phyloP scores from a whole-genome alignment of 1,140 invertebrate genomes.

The Drosophila kanapiae region DNA sequence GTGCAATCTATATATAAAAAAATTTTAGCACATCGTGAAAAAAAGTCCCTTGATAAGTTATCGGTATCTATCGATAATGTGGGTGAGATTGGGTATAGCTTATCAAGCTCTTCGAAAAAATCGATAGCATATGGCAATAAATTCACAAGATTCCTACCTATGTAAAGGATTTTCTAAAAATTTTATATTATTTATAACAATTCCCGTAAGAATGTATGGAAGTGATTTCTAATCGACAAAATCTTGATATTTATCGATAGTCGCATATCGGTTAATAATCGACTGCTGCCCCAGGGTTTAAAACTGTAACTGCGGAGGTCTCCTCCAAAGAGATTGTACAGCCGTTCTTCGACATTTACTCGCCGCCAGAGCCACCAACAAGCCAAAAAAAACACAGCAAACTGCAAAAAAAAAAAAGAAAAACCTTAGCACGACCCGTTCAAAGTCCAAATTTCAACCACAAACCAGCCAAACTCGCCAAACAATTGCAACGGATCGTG shows the following conservation, averaged over 20 bases:
- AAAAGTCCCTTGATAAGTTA: neutral
- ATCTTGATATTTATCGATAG: slow-evolving; percentile 7
- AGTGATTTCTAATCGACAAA: neutral
- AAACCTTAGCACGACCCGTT: slow-evolving; percentile 38
- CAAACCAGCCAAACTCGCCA: slow-evolving; percentile 79
- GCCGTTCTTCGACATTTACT: slow-evolving; percentile 68
- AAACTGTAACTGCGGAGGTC: slow-evolving; percentile 55
- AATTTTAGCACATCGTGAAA: neutral
- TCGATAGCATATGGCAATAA: neutral
- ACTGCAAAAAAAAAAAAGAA: slow-evolving; percentile 21
- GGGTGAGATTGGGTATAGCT: neutral
- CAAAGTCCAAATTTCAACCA: slow-evolving; percentile 79
- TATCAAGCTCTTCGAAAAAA: no score
- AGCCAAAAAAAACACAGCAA: slow-evolving; percentile 3
- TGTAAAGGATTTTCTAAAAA: neutral
- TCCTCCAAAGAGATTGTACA: slow-evolving; percentile 71
- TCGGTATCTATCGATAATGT: neutral
- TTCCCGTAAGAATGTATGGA: neutral
- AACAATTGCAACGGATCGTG: slow-evolving; percentile 72
- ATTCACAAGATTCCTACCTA: no score
- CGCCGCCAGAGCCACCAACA: slow-evolving; percentile 29
- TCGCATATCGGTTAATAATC: neutral
- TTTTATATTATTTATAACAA: neutral
- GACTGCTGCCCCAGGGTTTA: slow-evolving; percentile 6
- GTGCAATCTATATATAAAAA: neutral